Evolutionary conservation across 2,797 vertebrate genomes (phyloP), one percentile per base, ranked within the genome.

Genomic region (Pteropus rufus): DNA sequence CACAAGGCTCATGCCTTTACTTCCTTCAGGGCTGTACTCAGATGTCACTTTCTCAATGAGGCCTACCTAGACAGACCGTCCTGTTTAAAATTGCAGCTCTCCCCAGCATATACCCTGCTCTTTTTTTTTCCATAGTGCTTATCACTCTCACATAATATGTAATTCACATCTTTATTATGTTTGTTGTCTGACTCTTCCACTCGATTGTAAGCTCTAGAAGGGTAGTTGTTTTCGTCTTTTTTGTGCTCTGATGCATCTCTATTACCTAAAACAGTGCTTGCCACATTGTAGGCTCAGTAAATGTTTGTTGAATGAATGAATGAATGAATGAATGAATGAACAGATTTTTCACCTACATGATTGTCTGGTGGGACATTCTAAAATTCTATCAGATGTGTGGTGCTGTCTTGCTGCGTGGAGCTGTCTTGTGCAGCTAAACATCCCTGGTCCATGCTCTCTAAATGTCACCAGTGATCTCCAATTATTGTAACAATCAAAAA

Each of bases 191-290:
- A 84, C 19, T 94, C 34, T 80, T 21, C 41, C n/a, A 75, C 54
- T 94, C 24, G 7, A 11, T 41, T 91, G 64, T 82, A 89, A 93
- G 79, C 41, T 93, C 62, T n/a, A 77, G 67, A 89, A 96, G n/a
- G 12, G 21, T 36, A 95, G 24, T 18, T 16, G 26, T 72, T 67
- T 54, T 72, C 23, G n/a, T 21, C 26, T 31, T 72, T 67, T 54
- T 72, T 26, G 26, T 85, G 39, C 60, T 58, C 24, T 82, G 31
- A 41, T 76, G 1, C 46, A 64, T 72, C 56, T 58, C 8, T 94
- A 49, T 85, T 81, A 93, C 84, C 73, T 86, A 85, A 93, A 96
- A 94, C 44, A 69, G 39, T 77, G 58, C 83, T 89, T 95, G 80
- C 41, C 29, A 83, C 64, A 65, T 46, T 69, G 58, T 89, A 94